These are phyloP conservation scores for Macrosiphum euphorbiae DNA, from an alignment of 2,888 invertebrate genomes.

Conservation along the genomic window DNA sequence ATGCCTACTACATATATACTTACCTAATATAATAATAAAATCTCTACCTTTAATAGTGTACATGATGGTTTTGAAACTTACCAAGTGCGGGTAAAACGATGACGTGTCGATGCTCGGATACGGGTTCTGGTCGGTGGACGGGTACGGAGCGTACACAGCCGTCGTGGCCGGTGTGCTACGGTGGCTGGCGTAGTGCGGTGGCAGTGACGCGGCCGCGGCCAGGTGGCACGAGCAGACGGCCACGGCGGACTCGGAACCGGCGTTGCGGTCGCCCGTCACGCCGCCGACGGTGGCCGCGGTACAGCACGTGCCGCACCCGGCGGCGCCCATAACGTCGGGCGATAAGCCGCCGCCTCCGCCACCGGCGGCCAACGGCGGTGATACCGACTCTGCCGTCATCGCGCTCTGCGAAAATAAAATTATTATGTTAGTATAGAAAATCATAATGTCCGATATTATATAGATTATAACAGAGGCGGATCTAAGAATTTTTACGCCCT, in stretches of 20 bases:
- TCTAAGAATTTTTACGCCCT: too few relatives aligned
- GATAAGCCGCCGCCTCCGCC: conserved; percentile 69
- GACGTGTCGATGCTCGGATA: conserved; percentile 95
- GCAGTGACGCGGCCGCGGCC: conserved; percentile 87
- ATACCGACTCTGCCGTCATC: conserved; percentile 79
- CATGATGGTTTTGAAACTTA: conserved; percentile 74
- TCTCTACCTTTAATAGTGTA: not conserved
- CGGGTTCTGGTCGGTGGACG: conserved; percentile 91
- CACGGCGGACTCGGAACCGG: conserved; percentile 62
- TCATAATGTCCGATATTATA: not conserved
- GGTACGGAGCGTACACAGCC: conserved; percentile 89
- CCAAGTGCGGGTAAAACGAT: conserved; percentile 95
- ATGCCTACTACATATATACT: too few relatives aligned
- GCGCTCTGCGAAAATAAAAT: conserved; percentile 59
- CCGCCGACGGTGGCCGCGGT: conserved; percentile 73
- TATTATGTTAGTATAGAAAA: not conserved
- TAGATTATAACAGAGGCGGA: too few relatives aligned
- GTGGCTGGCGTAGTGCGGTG: conserved; percentile 78
- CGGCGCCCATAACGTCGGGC: conserved; percentile 73
- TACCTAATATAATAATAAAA: not conserved
- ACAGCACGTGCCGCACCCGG: conserved; percentile 72
- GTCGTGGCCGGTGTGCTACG: conserved; percentile 82
- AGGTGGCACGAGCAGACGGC: conserved; percentile 92
- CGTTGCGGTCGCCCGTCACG: conserved; percentile 72
- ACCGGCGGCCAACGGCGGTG: conserved; percentile 75